Evolutionary conservation across 2,113 vertebrate genomes (phyloP).

Genomic region (Pholis gunnellus): DNA sequence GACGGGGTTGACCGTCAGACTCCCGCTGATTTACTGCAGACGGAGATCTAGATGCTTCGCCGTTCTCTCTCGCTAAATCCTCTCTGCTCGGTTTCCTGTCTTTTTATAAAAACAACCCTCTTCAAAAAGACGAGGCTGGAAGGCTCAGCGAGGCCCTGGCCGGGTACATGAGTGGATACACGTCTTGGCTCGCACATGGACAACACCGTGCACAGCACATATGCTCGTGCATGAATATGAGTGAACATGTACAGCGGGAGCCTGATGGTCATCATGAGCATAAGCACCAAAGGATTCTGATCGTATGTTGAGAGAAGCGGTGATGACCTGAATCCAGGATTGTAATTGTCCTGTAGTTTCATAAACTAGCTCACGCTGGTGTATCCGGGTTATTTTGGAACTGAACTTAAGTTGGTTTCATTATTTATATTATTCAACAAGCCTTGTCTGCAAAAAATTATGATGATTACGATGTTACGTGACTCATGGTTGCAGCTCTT

Average conservation of each 20-base stretch:
- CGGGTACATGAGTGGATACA: not conserved
- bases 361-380: not conserved
- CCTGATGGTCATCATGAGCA: not conserved
- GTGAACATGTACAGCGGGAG: not conserved
- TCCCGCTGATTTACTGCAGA: conserved; percentile 63
- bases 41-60: conserved; percentile 37
- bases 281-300: not conserved
- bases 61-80: conserved; percentile 9
- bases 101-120: conserved; percentile 30
- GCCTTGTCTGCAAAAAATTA: no score
- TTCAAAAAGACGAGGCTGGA: conserved; percentile 45
- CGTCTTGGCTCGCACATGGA: no score
- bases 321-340: not conserved
- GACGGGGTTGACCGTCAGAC: conserved; percentile 22
- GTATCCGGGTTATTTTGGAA: not conserved
- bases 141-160: conserved; percentile 10
- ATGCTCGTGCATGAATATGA: conserved; percentile 24
- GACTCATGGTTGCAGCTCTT: not conserved
- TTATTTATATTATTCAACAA: not conserved
- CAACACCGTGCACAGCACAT: not conserved
- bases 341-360: not conserved
- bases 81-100: conserved; percentile 52
- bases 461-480: not conserved
- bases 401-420: not conserved
- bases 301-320: not conserved